These are phyloP conservation scores for Drosophila melanosoma DNA, from an alignment of 2,888 invertebrate genomes.

Conservation along the genomic window DNA sequence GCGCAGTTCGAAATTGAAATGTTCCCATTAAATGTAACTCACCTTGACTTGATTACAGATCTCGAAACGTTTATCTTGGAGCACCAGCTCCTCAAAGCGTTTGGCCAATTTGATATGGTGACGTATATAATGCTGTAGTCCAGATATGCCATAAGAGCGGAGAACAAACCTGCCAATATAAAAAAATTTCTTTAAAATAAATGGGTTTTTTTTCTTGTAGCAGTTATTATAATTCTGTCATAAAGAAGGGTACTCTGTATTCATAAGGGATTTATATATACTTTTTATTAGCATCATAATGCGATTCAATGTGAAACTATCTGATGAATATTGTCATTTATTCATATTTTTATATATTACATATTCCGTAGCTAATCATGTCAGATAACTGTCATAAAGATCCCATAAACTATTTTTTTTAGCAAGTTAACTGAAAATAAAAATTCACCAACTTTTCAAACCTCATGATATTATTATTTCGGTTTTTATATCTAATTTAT, in stretches of 20 bases:
- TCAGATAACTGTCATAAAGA: neutral
- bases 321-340: neutral
- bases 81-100: constrained; percentile 92
- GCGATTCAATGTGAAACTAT: neutral
- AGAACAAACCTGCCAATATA: constrained; percentile 90
- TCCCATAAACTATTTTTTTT: neutral
- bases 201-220: neutral
- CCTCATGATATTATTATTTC: no score
- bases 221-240: neutral
- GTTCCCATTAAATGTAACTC: constrained; percentile 75
- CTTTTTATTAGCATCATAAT: neutral
- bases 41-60: constrained; percentile 96
- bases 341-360: neutral
- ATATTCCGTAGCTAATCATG: neutral
- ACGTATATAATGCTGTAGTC: constrained; percentile 96
- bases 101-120: constrained; percentile 96
- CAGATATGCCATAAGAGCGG: constrained; percentile 96
- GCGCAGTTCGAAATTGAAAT: constrained; percentile 3
- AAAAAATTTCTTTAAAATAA: neutral
- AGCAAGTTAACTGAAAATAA: neutral
- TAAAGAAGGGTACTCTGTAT: neutral
- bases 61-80: constrained; percentile 94
- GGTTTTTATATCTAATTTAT: neutral
- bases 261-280: neutral
- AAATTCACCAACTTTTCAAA: neutral